Evolutionary conservation across 2,113 vertebrate species (phyloP).

Genomic region (Bufo gargarizans): DNA sequence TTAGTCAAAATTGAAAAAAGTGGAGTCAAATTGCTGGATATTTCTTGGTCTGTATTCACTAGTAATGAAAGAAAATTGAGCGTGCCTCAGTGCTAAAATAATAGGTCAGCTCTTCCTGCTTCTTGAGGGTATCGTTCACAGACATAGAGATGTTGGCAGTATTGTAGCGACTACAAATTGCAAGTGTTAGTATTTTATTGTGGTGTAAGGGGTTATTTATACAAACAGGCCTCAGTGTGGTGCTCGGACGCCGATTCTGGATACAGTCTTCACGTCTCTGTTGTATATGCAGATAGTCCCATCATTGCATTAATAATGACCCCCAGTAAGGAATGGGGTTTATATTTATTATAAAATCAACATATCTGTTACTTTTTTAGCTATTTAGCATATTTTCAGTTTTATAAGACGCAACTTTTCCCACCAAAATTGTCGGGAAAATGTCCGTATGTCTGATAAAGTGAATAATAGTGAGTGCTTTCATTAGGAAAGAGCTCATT

Average conservation of each 20-base stretch:
- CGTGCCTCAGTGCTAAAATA: conserved; percentile 39
- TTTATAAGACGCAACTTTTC: no score
- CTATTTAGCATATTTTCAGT: no score
- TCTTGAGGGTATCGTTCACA: conserved; percentile 36
- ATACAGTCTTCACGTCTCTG: neutral
- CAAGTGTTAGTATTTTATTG: conserved; percentile 26
- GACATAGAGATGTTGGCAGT: neutral
- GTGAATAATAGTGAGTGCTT: no score
- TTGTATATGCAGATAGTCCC: neutral
- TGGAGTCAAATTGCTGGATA: conserved; percentile 53
- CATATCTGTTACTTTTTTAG: no score
- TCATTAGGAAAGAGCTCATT: no score
- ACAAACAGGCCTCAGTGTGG: conserved; percentile 7
- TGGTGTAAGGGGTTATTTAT: conserved; percentile 11
- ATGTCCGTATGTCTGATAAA: no score
- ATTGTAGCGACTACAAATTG: conserved; percentile 13
- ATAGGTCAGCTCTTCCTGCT: conserved; percentile 40
- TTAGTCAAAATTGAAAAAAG: conserved; percentile 49
- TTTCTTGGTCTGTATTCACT: conserved; percentile 46
- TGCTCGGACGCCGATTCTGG: neutral
- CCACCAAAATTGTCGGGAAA: no score
- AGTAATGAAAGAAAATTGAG: conserved; percentile 57
- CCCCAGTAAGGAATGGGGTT: neutral
- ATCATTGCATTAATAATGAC: neutral
- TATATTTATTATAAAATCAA: neutral